A percentile compares a stretch with the other conserved stretches of the same genome.
Conservation (phyloP, 2,888 invertebrate genomes). For the Arctia plantaginis region DNA sequence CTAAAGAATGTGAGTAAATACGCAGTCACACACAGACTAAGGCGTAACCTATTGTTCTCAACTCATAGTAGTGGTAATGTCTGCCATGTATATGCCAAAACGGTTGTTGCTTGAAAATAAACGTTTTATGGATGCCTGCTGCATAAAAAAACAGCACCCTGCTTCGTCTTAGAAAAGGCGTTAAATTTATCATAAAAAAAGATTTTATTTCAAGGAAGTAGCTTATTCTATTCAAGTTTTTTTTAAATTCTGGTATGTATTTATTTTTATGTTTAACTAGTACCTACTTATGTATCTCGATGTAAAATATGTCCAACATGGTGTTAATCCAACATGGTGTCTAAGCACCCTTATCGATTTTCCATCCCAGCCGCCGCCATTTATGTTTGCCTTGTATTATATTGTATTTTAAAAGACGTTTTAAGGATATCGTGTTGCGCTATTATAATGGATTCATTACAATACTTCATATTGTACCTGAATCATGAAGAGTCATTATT, state of each 20-base stretch:
- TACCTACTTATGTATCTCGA: background rate
- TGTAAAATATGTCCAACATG: background rate
- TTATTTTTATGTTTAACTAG: background rate
- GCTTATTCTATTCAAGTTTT: background rate
- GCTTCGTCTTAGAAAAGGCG: conserved; percentile 5
- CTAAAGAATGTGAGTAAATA: conserved; percentile 13
- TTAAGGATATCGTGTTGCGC: background rate
- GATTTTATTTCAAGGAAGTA: background rate
- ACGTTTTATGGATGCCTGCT: background rate
- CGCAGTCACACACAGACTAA: conserved; percentile 26
- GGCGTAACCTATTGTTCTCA: conserved; percentile 17
- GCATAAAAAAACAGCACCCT: background rate
- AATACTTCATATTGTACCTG: background rate
- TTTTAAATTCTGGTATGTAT: background rate
- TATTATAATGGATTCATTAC: background rate
- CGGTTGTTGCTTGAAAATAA: background rate
- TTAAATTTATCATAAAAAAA: conserved; percentile 6
- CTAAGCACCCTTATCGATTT: conserved; percentile 17
- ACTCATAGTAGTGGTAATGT: conserved; percentile 7
- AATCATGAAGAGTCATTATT: conserved; percentile 3
- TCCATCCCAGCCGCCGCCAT: conserved; percentile 1
- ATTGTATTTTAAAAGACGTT: background rate
- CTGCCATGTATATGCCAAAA: background rate
- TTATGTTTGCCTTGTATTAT: background rate
- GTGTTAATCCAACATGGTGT: background rate